phyloP scores from a whole-genome alignment of 2,797 vertebrate species.

The Coracias cyanogaster region DNA sequence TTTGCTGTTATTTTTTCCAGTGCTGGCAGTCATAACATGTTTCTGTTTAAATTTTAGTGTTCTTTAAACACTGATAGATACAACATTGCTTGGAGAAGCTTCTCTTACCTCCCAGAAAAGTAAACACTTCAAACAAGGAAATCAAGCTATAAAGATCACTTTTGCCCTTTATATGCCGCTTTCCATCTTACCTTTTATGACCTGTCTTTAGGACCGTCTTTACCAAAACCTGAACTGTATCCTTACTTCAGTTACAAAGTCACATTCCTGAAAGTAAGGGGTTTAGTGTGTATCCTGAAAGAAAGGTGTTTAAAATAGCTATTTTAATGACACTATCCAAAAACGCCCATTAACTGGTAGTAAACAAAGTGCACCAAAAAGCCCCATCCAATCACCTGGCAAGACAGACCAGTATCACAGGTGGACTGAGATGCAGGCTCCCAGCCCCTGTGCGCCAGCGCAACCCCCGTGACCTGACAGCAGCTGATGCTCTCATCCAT shows the following conservation, averaged over 20 bases:
- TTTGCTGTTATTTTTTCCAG: neutral
- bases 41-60: neutral
- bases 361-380: neutral
- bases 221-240: slow-evolving; percentile 27
- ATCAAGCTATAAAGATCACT: slow-evolving; percentile 43
- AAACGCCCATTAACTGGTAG: neutral
- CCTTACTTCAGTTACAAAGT: slow-evolving; percentile 32
- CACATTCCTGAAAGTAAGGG: slow-evolving; percentile 4
- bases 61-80: neutral
- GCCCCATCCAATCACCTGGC: no score
- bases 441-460: neutral
- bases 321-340: neutral
- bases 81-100: neutral
- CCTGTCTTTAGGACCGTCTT: slow-evolving; percentile 14
- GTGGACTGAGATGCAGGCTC: fast-evolving
- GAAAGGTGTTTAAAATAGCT: neutral
- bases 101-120: slow-evolving; percentile 11
- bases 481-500: neutral
- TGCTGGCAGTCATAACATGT: neutral
- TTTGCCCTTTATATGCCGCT: slow-evolving; percentile 2
- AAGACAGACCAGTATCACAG: neutral
- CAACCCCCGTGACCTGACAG: neutral
- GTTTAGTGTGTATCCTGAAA: no score
- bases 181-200: neutral
- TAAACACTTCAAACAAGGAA: slow-evolving; percentile 56